phyloP scores from a whole-genome alignment of 2,888 invertebrate genomes.

The Lingula anatina region DNA sequence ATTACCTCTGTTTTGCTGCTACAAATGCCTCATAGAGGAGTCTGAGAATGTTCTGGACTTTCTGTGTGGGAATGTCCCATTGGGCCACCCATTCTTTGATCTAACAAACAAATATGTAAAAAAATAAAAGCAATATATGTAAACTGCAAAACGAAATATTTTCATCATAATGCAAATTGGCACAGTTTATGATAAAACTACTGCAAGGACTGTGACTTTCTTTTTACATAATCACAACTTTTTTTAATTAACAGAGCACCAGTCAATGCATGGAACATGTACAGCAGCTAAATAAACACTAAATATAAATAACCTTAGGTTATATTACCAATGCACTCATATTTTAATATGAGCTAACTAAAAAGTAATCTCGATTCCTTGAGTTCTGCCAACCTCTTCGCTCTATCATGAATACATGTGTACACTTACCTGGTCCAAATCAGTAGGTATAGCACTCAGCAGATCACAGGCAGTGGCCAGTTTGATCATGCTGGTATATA shows the following conservation, averaged over 20 bases:
- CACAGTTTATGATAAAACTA: too few relatives aligned
- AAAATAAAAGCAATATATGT: neutral
- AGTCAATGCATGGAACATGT: too few relatives aligned
- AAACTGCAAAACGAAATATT: neutral
- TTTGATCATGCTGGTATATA: slow-evolving; percentile 86
- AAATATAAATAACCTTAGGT: too few relatives aligned
- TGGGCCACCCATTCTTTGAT: slow-evolving; percentile 48
- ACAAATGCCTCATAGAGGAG: slow-evolving; percentile 80
- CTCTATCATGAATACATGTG: slow-evolving; percentile 60
- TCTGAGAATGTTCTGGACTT: slow-evolving; percentile 80
- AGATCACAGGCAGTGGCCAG: slow-evolving; percentile 84
- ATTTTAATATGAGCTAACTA: too few relatives aligned
- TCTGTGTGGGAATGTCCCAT: slow-evolving; percentile 46
- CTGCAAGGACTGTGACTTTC: too few relatives aligned
- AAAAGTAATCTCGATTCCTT: neutral
- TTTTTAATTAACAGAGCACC: too few relatives aligned
- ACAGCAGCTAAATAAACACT: too few relatives aligned
- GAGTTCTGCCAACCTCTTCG: slow-evolving; percentile 79
- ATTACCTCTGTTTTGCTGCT: slow-evolving; percentile 73
- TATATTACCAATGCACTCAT: too few relatives aligned
- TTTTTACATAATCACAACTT: too few relatives aligned
- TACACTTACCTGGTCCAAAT: slow-evolving; percentile 80
- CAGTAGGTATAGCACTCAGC: slow-evolving; percentile 76
- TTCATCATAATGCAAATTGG: too few relatives aligned
- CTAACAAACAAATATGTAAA: slow-evolving; percentile 18